These are phyloP conservation scores for Labeo rohita DNA, from an alignment of 2,113 vertebrate genomes.

Conservation along the genomic window DNA sequence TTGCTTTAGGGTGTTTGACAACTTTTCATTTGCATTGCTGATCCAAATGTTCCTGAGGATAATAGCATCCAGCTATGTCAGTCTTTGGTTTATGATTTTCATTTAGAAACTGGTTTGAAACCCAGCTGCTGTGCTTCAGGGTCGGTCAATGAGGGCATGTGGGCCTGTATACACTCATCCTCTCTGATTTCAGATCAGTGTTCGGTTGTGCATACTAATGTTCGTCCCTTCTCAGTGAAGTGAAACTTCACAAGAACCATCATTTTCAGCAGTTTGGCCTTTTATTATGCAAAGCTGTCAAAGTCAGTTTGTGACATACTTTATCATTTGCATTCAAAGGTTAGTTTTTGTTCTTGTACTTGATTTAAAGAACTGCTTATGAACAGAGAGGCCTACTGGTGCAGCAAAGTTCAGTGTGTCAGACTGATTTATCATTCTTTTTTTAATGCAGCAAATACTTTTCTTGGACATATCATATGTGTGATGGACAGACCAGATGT, in stretches of 20 bases:
- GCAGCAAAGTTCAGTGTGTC: constrained; percentile 1
- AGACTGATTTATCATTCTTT: neutral
- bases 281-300: neutral
- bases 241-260: neutral
- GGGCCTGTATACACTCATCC: constrained; percentile 8
- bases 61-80: constrained; percentile 22
- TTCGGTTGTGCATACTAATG: neutral
- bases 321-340: neutral
- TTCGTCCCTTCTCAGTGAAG: neutral
- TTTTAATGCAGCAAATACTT: constrained; percentile 17
- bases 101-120: constrained; percentile 22
- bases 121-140: constrained; percentile 40
- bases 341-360: constrained; percentile 2
- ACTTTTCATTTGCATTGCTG: constrained; percentile 15
- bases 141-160: constrained; percentile 22
- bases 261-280: neutral
- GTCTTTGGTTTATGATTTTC: constrained; percentile 34
- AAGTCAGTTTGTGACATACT: neutral
- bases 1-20: constrained; percentile 25
- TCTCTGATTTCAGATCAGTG: neutral
- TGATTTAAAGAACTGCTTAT: neutral
- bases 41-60: constrained; percentile 30
- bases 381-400: neutral
- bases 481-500: constrained; percentile 22
- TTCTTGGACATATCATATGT: neutral